phyloP scores from a whole-genome alignment of 1,140 invertebrate species.

The Homarus americanus region DNA sequence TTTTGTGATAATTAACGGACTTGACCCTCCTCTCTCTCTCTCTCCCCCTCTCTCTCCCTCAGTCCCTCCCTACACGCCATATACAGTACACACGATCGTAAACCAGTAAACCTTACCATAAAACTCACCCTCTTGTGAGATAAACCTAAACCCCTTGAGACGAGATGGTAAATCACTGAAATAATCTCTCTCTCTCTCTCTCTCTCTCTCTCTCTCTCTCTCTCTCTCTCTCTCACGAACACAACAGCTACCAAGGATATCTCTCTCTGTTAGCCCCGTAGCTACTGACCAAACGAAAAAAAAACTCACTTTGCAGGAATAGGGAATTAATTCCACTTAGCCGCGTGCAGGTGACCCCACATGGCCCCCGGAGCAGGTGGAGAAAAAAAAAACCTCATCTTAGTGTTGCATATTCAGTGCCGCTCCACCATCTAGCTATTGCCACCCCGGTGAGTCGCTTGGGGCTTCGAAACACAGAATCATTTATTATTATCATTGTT shows the following conservation, averaged over 20 bases:
- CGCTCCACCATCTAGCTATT: no score
- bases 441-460: no score
- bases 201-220: slow-evolving; percentile 27
- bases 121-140: background rate
- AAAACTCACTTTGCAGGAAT: background rate
- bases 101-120: background rate
- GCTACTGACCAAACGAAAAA: background rate
- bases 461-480: no score
- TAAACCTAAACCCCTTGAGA: background rate
- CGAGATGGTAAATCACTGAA: background rate
- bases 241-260: background rate
- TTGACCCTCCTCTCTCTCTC: no score
- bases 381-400: background rate
- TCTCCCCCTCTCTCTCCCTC: no score
- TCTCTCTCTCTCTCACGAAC: background rate
- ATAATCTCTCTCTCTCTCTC: slow-evolving; percentile 27
- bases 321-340: slow-evolving; percentile 16
- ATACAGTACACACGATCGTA: background rate
- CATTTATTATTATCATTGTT: no score
- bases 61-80: no score
- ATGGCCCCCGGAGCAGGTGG: background rate
- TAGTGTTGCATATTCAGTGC: background rate
- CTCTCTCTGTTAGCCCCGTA: background rate
- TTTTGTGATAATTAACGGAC: no score
- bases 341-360: slow-evolving; percentile 17